Conservation (phyloP, 1,140 invertebrate species). For the Zaprionus tsacasi region DNA sequence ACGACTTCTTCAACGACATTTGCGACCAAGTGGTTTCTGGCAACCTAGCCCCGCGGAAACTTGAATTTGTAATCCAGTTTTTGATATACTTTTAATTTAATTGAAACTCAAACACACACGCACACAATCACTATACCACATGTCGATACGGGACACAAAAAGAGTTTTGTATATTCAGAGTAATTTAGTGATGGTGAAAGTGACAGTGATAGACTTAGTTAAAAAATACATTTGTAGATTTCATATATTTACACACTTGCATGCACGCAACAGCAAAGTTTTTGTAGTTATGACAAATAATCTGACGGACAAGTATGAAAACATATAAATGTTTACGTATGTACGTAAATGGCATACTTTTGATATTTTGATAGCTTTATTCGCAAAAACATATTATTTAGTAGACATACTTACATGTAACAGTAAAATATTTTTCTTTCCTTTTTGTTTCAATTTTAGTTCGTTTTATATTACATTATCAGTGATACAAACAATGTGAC, state of each 20-base stretch:
- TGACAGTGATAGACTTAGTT: constrained; percentile 45
- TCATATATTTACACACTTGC: constrained; percentile 27
- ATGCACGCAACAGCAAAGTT: constrained; percentile 52
- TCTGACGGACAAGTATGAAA: constrained; percentile 12
- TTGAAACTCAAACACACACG: constrained; percentile 13
- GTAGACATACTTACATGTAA: constrained; percentile 32
- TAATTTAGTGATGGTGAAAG: constrained; percentile 12
- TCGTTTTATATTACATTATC: constrained; percentile 66
- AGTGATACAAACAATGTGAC: constrained; percentile 80
- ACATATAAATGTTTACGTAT: constrained; percentile 12
- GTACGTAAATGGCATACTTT: constrained; percentile 42
- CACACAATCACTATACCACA: constrained; percentile 23
- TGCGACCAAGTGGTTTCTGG: constrained; percentile 50
- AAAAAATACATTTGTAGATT: constrained; percentile 36
- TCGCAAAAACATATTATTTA: constrained; percentile 41
- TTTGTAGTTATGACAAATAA: constrained; percentile 57
- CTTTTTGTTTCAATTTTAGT: constrained; percentile 48
- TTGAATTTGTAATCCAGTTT: constrained; percentile 31
- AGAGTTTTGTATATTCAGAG: constrained; percentile 13
- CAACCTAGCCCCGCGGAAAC: constrained; percentile 25
- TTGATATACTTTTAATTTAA: constrained; percentile 4
- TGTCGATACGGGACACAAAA: neutral
- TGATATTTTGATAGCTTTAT: constrained; percentile 74
- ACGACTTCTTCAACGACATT: constrained; percentile 22
- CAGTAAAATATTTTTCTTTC: constrained; percentile 38